Percentiles rank a stretch among this genome's conserved stretches.
Evolutionary conservation across 2,888 invertebrate species (phyloP).

Genomic region (Archaeoteleia sp.): DNA sequence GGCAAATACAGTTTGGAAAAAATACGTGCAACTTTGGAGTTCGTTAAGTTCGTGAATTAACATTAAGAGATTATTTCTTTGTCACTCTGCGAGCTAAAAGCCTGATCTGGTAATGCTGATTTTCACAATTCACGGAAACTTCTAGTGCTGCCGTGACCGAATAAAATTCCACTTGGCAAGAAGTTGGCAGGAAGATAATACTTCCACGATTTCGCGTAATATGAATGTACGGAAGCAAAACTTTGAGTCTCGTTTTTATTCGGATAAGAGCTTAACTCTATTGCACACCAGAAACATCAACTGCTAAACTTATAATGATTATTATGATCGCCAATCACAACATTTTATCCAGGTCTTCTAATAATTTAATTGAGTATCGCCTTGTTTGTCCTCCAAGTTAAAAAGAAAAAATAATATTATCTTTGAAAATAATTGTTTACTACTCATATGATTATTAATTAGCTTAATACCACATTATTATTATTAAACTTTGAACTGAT

Average conservation of each 20-base stretch:
- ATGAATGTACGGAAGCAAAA: slow-evolving; percentile 48
- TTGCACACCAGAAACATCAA: slow-evolving; percentile 41
- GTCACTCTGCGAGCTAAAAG: slow-evolving; percentile 41
- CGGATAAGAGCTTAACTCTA: slow-evolving; percentile 43
- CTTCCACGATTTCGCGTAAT: slow-evolving; percentile 51
- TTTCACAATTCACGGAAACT: slow-evolving; percentile 53
- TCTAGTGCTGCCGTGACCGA: slow-evolving; percentile 50
- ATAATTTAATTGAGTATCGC: no score
- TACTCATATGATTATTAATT: no score
- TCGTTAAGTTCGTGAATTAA: slow-evolving; percentile 40
- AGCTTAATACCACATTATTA: no score
- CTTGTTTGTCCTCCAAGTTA: no score
- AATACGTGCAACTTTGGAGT: slow-evolving; percentile 14
- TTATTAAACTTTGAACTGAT: no score
- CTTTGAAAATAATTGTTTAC: no score
- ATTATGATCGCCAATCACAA: slow-evolving; percentile 22
- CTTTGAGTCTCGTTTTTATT: slow-evolving; percentile 49
- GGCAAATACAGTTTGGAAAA: slow-evolving; percentile 8
- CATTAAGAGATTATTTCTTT: slow-evolving; percentile 48
- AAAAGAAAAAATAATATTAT: no score
- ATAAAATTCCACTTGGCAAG: slow-evolving; percentile 53
- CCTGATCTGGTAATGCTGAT: slow-evolving; percentile 50
- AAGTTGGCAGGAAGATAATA: slow-evolving; percentile 52
- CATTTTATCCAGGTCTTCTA: no score
- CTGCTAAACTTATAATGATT: slow-evolving; percentile 25